phyloP scores from a whole-genome alignment of 2,888 invertebrate genomes.

The Piscicola geometra region DNA sequence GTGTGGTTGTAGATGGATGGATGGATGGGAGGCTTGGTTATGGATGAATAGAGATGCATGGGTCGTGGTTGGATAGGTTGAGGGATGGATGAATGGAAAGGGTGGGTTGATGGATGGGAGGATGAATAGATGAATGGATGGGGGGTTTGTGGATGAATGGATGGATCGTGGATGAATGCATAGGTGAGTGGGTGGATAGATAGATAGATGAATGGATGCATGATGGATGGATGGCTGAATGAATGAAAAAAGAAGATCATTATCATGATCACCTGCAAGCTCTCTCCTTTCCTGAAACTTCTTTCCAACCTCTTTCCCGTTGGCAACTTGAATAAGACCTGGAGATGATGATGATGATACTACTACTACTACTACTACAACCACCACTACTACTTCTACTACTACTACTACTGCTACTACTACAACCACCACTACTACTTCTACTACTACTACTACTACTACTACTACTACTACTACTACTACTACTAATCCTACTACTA shows the following conservation, averaged over 20 bases:
- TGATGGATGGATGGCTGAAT: neutral
- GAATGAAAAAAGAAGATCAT: no score
- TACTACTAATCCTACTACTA: no score
- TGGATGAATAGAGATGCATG: no score
- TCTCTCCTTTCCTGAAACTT: conserved; percentile 74
- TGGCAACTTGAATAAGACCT: conserved; percentile 82
- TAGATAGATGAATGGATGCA: neutral
- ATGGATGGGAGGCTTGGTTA: no score
- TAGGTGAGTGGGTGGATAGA: neutral
- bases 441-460: no score
- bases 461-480: no score
- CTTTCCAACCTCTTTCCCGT: conserved; percentile 81
- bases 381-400: no score
- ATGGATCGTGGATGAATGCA: neutral
- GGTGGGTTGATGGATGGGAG: conserved; percentile 71
- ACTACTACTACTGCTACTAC: no score
- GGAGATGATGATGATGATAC: neutral
- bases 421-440: no score
- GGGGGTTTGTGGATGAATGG: neutral
- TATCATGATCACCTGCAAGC: conserved; percentile 56
- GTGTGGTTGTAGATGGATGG: conserved; percentile 68
- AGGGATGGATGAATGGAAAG: conserved; percentile 81
- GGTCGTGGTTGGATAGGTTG: neutral
- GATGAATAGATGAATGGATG: no score
- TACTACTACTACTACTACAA: no score